These are phyloP conservation scores for Eidolon helvum DNA, from an alignment of 2,113 vertebrate genomes.

Conservation along the genomic window DNA sequence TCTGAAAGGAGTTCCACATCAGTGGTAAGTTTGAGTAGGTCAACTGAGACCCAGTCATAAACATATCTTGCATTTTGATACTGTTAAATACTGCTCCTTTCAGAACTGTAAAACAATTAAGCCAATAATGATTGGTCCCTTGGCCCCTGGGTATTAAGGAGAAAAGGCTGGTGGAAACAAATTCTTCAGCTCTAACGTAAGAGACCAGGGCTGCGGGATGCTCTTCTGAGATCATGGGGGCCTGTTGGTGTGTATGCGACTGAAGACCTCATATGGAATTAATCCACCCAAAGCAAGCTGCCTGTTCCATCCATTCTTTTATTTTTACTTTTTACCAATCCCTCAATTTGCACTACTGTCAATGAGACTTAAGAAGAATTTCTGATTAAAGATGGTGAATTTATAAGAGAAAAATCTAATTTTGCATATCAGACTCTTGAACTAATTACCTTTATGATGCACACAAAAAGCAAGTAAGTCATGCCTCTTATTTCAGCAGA, in stretches of 20 bases:
- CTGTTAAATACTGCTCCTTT: background rate
- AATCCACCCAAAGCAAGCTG: background rate
- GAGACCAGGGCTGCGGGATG: background rate
- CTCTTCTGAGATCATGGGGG: background rate
- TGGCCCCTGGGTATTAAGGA: background rate
- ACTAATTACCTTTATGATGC: constrained; percentile 22
- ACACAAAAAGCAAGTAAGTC: constrained; percentile 14
- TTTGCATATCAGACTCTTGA: constrained; percentile 6
- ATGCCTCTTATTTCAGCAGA: background rate
- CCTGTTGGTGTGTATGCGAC: background rate
- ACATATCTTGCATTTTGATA: background rate
- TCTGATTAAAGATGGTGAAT: background rate
- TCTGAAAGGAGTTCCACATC: background rate
- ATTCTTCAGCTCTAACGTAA: background rate
- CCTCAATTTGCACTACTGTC: background rate
- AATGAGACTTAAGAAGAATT: background rate
- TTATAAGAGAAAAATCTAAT: constrained; percentile 22
- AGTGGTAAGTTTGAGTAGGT: background rate
- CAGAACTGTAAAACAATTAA: background rate
- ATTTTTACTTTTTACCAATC: background rate
- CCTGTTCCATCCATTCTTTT: background rate
- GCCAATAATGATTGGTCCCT: background rate
- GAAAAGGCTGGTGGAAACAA: background rate
- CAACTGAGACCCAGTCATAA: background rate
- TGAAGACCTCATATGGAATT: background rate